Percentiles rank a stretch among this genome's conserved stretches.
Evolutionary conservation across 2,797 vertebrate genomes (phyloP).

Genomic region (Halcyon smyrnensis): DNA sequence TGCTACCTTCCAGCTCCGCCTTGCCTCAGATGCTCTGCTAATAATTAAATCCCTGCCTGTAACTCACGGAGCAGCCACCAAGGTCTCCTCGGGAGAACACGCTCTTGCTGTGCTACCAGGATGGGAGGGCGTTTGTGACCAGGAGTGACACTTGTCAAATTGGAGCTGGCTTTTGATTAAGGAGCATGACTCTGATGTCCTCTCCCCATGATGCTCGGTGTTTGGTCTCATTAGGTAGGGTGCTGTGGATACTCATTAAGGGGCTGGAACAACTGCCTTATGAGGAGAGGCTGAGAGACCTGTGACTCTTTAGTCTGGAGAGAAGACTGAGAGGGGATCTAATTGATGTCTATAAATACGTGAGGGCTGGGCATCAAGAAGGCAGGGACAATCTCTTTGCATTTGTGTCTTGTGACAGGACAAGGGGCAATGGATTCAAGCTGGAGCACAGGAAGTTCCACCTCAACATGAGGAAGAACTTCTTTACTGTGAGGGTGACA

Average conservation of each 20-base stretch:
- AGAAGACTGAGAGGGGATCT: too few species aligned
- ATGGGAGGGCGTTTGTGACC: background rate
- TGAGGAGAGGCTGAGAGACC: too few species aligned
- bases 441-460: too few species aligned
- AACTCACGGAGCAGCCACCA: background rate
- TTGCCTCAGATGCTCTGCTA: background rate
- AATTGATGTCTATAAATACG: too few species aligned
- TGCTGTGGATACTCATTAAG: background rate
- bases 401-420: too few species aligned
- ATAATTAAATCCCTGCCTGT: background rate
- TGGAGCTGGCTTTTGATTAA: background rate
- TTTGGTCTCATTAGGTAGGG: background rate
- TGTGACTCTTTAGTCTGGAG: too few species aligned
- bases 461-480: too few species aligned
- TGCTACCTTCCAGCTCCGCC: background rate
- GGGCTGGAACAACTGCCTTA: too few species aligned
- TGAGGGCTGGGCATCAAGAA: too few species aligned
- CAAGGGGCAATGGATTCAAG: too few species aligned
- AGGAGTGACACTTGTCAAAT: background rate
- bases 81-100: background rate
- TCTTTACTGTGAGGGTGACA: too few species aligned
- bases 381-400: too few species aligned
- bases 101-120: background rate
- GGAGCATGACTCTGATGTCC: background rate
- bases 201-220: fast-evolving